Percentiles rank a stretch among this genome's conserved stretches.
Conservation (phyloP, 2,113 vertebrate species). For the Anguilla japonica region DNA sequence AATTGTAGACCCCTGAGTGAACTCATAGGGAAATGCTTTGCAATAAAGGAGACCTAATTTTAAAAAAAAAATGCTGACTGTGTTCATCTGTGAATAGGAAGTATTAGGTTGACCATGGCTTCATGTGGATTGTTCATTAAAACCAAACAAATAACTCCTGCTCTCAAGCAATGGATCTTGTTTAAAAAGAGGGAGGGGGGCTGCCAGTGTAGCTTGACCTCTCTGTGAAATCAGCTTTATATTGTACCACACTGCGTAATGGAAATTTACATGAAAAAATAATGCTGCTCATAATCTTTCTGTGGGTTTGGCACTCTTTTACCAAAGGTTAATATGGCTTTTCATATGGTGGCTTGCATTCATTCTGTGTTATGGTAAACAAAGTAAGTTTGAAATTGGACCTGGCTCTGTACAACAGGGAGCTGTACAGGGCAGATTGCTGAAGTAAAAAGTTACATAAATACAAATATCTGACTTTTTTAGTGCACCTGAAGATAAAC, state of each 20-base stretch:
- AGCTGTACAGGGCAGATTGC: not conserved
- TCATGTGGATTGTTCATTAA: not conserved
- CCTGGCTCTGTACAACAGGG: not conserved
- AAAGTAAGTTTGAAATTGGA: too few species aligned
- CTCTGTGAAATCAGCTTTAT: constrained; percentile 30
- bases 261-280: not conserved
- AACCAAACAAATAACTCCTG: not conserved
- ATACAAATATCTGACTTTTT: not conserved
- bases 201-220: not conserved
- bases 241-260: constrained; percentile 17
- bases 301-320: not conserved
- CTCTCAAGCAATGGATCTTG: not conserved
- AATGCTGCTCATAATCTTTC: not conserved
- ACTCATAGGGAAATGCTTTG: not conserved
- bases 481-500: not conserved
- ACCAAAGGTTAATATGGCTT: not conserved
- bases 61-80: not conserved
- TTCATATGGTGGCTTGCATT: not conserved
- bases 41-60: not conserved
- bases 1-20: not conserved
- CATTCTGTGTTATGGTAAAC: not conserved
- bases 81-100: not conserved
- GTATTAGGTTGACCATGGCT: not conserved
- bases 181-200: not conserved
- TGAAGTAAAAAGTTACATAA: not conserved